Evolutionary conservation across 2,797 vertebrate genomes (phyloP), one percentile per base, ranked within the genome.

Genomic region (Phataginus tetradactyla): DNA sequence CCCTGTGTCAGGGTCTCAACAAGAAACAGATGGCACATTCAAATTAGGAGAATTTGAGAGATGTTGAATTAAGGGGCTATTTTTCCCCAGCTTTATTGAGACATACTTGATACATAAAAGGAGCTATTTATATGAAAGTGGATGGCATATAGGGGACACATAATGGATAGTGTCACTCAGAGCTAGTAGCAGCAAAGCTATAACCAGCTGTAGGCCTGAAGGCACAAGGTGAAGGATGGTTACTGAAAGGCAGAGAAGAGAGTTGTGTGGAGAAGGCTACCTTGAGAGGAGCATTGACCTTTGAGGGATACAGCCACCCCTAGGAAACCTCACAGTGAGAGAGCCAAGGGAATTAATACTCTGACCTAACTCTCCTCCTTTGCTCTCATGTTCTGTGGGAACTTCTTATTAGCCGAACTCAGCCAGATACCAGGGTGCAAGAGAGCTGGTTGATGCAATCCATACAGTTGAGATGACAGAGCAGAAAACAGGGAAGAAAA

Each of bases 311-410:
- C 21, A 81, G 57, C 42, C 66, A 77, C 42, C 27, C 8, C 61
- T 84, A 81, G 55, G 59, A 90, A 95, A 85, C 8, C 27, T 94
- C 77, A 75, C 51, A 92, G 14, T 0, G 7, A 83, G 72, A 92
- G 66, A 96, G n/a, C 39, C 34, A 84, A 95, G 29, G 53, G 45
- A 92, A 92, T 93, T 55, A 91, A 49, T 68, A 74, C 7, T 39
- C 72, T 95, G 90, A 87, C 55, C 49, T 97, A 79, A 87, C 32
- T 83, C 72, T 71, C 77, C 42, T 92, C 37, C 69, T 94, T 96
- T 71, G 80, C 87, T 96, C 86, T 96, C 63, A 93, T 91, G 53
- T 97, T 84, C 80, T 84, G 5, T 79, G 32, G 77, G 81, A 96
- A 14, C 8, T 37, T 74, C 25, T 53, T 86, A 61, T 86, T 94